Base-by-base conservation (phyloP, 2,888 invertebrate genomes). In the Deladenus siricidicola region DNA sequence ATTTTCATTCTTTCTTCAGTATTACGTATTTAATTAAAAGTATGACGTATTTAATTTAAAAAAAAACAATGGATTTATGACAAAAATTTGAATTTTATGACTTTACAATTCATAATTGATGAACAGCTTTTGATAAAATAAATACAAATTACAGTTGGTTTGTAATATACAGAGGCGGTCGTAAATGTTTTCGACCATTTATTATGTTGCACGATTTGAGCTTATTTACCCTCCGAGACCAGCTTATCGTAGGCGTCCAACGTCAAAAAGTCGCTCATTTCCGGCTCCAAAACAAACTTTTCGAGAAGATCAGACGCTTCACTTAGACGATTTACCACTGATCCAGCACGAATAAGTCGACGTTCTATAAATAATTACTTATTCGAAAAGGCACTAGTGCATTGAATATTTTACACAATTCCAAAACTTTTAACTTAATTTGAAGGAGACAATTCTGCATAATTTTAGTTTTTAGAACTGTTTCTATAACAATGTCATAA, bases 231-330 rank as follows among this genome's bases (percentile, higher is more conserved):
- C 48, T 78, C 78, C 23, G 72, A 70, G 26, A 78, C 76, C n/a
- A 78, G 70, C 60, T 69, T 73, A 60, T 78, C 78, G 48, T 51
- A 59, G 45, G 73, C 72, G 43, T 68, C 73, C 21, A 71, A 53
- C 0, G 87, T 87, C 53, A 87, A 84, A 74, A 86, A 87, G 65
- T 86, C 85, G 0, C 85, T 85, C 21, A 85, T 84, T 55, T 84
- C 82, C 50, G 84, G 79, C 47, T 82, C 79, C 1, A 84, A 81
- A 58, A 86, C 85, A 45, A 86, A 76, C 70, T 86, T 85, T 69
- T 85, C 79, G 63, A 85, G 83, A 79, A 86, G 83, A 70, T 84
- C 79, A 24, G 78, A 79, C 39, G 80, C 80, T 39, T 73, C 80
- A 28, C 65, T 69, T 24, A 69, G 39, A 6, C 75, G 64, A 56